Evolutionary conservation across 1,140 invertebrate genomes (phyloP), one percentile per base, ranked within the genome.

Genomic region (Eciton burchellii): DNA sequence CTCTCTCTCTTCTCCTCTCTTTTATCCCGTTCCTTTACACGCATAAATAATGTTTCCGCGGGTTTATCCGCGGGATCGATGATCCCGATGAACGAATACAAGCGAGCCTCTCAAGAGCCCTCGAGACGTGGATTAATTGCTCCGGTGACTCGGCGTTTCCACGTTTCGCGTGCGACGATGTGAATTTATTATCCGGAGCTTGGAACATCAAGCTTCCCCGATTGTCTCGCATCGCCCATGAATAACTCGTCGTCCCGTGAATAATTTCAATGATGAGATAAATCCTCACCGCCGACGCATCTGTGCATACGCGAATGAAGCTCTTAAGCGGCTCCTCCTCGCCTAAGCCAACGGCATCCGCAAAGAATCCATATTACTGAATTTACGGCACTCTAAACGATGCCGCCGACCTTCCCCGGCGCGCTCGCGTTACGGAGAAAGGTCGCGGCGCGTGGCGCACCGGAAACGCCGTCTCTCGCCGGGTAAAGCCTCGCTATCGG

Each of bases 381-480:
- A 79, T 70, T 79, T 79, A 79, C 62, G 62, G 21, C 11, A 19
- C 56, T 79, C 70, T 70, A 77, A 77, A 77, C 47, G 74, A 79
- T 70, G 35, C 35, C n/a, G n/a, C 35, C 74, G 74, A 86, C 62
- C 84, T 72, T 68, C 24, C 57, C 43, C 43, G 79, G 81, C 41
- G 65, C n/a, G n/a, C n/a, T 73, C 57, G 81, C 52, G 65, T 86
- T 66, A 74, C 52, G 70, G 35, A 81, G 81, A 73, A 79, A 87
- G 70, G 84, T 83, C 81, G n/a, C n/a, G 81, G 68, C 65, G 52
- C 85, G 83, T 35, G 72, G 71, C 66, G 84, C 16, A 86, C 85
- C 85, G 74, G 86, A 87, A 83, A 66, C 60, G 85, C 73, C 62
- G 84, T 1, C 8, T 72, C 16, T 82, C 70, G 14, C 71, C 71